Percentiles rank a stretch among this genome's conserved stretches.
These are phyloP conservation scores for Carcinoscorpius rotundicauda DNA, from an alignment of 1,140 invertebrate genomes.

Conservation along the genomic window DNA sequence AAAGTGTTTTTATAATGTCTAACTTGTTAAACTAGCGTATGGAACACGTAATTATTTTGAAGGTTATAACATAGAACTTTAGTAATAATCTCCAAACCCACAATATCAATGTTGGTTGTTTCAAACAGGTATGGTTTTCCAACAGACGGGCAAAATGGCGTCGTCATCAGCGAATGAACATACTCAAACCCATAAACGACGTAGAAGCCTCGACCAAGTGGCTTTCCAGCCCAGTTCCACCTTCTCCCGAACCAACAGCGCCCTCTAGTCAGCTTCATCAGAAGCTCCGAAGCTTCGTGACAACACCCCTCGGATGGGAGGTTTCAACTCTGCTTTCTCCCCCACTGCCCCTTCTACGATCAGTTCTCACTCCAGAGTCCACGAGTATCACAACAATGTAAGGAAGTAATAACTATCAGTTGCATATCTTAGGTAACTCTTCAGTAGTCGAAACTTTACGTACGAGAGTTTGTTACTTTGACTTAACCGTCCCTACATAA, in stretches of 20 bases:
- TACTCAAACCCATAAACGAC: conserved; percentile 54
- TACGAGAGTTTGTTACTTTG: no score
- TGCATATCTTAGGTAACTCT: no score
- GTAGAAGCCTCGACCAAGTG: conserved; percentile 24
- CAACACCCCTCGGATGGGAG: conserved; percentile 48
- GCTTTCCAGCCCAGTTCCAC: conserved; percentile 38
- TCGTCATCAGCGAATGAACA: conserved; percentile 85
- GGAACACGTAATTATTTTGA: no score
- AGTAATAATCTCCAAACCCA: no score
- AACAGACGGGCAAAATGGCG: conserved; percentile 96
- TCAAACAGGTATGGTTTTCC: conserved; percentile 88
- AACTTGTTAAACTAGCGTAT: no score
- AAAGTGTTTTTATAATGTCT: no score
- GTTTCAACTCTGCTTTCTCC: conserved; percentile 68
- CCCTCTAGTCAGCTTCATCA: conserved; percentile 23
- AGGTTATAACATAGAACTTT: no score
- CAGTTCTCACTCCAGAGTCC: no score
- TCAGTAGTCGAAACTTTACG: no score
- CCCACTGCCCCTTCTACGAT: conserved; percentile 11
- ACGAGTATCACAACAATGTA: no score
- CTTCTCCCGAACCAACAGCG: conserved; percentile 35
- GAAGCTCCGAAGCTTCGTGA: conserved; percentile 29
- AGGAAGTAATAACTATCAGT: no score
- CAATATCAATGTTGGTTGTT: conserved; percentile 6
- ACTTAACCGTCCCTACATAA: no score